A percentile compares a stretch with the other conserved stretches of the same genome.
phyloP scores from a whole-genome alignment of 2,797 vertebrate species.

The Spinus olivaceus region DNA sequence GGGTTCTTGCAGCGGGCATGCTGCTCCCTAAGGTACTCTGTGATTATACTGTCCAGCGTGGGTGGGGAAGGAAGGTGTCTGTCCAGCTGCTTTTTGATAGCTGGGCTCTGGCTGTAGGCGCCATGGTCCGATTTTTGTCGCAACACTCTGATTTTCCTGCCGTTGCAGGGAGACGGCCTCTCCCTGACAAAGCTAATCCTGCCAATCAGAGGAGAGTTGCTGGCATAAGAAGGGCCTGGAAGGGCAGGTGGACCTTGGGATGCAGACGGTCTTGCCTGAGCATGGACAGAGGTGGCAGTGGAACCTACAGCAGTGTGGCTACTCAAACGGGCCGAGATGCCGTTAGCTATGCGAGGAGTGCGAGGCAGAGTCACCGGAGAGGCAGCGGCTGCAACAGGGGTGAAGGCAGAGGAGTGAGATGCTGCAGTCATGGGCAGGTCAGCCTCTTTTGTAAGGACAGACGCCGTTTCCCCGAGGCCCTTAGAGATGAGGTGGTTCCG shows the following conservation, averaged over 20 bases:
- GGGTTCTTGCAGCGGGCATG: conserved; percentile 99
- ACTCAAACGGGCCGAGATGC: conserved; percentile 84
- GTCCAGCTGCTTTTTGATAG: conserved; percentile 98
- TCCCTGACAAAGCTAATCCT: conserved; percentile 95
- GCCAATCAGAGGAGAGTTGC: conserved; percentile 87
- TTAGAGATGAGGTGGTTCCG: conserved; percentile 97
- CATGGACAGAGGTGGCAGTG: conserved; percentile 75
- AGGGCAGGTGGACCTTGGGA: conserved; percentile 79
- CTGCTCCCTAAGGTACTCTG: conserved; percentile 97
- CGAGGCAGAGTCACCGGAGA: conserved; percentile 87
- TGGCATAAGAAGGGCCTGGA: conserved; percentile 67
- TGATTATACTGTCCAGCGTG: conserved; percentile 97
- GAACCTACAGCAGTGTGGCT: conserved; percentile 80
- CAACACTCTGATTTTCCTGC: conserved; percentile 90
- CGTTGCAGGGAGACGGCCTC: conserved; percentile 83
- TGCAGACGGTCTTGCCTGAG: conserved; percentile 81
- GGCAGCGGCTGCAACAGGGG: conserved; percentile 80
- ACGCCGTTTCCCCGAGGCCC: conserved; percentile 90
- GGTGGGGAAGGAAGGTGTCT: conserved; percentile 96
- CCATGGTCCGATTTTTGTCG: conserved; percentile 98
- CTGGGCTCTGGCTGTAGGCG: conserved; percentile 96
- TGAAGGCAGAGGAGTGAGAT: conserved; percentile 83
- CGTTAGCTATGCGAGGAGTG: conserved; percentile 91
- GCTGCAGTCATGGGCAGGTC: conserved; percentile 93
- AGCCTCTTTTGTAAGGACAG: conserved; percentile 90